Conservation (phyloP, 2,113 vertebrate species). For the Odontophorus gujanensis region DNA sequence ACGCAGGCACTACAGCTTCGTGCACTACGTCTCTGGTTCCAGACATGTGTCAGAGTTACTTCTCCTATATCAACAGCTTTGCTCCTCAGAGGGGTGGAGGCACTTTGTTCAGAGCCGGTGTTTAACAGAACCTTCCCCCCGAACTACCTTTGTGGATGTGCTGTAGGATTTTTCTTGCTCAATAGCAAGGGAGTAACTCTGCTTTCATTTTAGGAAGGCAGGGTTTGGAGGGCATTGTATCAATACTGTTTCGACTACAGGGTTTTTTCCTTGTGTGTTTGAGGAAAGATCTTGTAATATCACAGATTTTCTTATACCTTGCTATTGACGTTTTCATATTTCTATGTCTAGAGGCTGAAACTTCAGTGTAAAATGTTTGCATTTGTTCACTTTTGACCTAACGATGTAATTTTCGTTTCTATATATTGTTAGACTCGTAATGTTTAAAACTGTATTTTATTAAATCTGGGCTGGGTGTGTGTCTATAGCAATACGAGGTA, state of each 20-base stretch:
- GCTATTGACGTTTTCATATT: conserved; percentile 80
- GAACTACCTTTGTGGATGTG: conserved; percentile 67
- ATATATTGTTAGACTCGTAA: conserved; percentile 86
- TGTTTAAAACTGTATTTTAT: conserved; percentile 85
- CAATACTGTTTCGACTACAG: conserved; percentile 70
- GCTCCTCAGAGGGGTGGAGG: background rate
- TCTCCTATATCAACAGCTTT: background rate
- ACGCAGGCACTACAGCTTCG: background rate
- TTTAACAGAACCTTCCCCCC: background rate
- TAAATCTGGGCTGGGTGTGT: conserved; percentile 86
- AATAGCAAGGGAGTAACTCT: conserved; percentile 73
- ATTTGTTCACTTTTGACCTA: conserved; percentile 85
- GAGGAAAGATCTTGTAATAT: conserved; percentile 76
- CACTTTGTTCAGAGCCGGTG: background rate
- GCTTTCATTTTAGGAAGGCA: conserved; percentile 80
- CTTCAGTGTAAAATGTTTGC: conserved; percentile 85
- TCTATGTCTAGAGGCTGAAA: conserved; percentile 82
- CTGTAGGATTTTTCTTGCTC: conserved; percentile 77
- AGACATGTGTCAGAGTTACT: background rate
- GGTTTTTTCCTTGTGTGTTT: conserved; percentile 74
- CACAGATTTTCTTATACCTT: conserved; percentile 79
- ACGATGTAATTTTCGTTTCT: conserved; percentile 83
- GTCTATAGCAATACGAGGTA: conserved; percentile 93
- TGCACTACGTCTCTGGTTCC: background rate
- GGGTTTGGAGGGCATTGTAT: conserved; percentile 75